Evolutionary conservation across 2,888 invertebrate genomes (phyloP).

Genomic region (Drepanosiphum platanoidis): DNA sequence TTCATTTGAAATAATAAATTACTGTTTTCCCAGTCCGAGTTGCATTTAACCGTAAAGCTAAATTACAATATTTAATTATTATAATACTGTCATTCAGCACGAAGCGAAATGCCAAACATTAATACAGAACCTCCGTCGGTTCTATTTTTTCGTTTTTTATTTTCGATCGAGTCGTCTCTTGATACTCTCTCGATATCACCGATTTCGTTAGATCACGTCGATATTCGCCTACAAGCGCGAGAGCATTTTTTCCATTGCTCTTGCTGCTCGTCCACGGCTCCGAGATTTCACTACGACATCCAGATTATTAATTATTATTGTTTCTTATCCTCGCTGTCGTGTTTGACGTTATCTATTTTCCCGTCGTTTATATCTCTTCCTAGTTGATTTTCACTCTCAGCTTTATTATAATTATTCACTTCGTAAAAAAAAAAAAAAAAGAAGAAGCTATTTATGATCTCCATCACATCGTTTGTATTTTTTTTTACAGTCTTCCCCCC

Average conservation of each 20-base stretch:
- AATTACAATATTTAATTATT: too few species aligned
- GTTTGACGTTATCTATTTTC: background rate
- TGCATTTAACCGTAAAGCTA: too few species aligned
- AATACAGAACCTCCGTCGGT: too few species aligned
- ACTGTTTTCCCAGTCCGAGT: too few species aligned
- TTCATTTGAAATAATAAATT: too few species aligned
- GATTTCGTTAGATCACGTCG: background rate
- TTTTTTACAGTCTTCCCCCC: too few species aligned
- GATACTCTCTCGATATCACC: background rate
- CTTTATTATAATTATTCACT: too few species aligned
- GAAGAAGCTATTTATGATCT: background rate
- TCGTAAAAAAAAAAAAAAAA: background rate
- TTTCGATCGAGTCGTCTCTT: background rate
- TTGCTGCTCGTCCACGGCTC: background rate
- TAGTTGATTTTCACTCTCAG: background rate
- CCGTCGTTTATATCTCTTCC: background rate
- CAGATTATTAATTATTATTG: background rate
- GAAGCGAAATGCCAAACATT: too few species aligned
- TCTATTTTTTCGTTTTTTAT: too few species aligned
- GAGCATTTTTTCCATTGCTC: background rate
- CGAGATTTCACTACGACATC: background rate
- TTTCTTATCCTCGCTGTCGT: background rate
- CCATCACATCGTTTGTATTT: background rate
- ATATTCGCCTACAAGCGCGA: background rate
- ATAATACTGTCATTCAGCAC: too few species aligned